Percentiles rank a stretch among this genome's conserved stretches.
Evolutionary conservation across 2,113 vertebrate genomes (phyloP).

Genomic region (Silurus glanis): DNA sequence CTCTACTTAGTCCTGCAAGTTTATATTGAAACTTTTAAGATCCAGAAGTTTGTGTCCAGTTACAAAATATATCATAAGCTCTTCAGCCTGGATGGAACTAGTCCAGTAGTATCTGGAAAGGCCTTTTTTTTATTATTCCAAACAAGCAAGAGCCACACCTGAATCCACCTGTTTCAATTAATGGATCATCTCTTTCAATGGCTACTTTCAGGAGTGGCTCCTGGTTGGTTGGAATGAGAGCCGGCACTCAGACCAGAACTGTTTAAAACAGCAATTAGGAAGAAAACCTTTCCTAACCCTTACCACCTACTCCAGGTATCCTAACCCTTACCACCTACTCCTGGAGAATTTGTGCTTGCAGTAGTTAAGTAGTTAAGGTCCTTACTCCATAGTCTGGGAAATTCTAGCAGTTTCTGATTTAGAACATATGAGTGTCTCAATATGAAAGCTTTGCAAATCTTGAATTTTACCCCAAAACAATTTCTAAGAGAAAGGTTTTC

Average conservation of each 20-base stretch:
- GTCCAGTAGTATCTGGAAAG: no score
- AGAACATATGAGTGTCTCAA: not conserved
- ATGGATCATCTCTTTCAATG: no score
- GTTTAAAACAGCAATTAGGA: no score
- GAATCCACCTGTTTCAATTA: no score
- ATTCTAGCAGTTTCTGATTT: not conserved
- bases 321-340: not conserved
- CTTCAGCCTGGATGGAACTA: not conserved
- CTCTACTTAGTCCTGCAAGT: no score
- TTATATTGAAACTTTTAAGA: not conserved
- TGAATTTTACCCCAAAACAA: not conserved
- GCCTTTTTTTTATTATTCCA: no score
- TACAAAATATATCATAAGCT: not conserved
- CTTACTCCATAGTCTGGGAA: not conserved
- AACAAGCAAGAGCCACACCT: no score
- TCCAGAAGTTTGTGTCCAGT: not conserved
- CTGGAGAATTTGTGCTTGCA: not conserved
- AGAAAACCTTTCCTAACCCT: no score
- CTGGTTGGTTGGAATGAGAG: no score
- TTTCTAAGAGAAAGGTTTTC: slow-evolving; percentile 14
- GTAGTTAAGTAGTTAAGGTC: not conserved
- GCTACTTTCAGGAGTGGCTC: no score
- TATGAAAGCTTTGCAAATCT: not conserved
- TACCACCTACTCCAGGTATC: not conserved
- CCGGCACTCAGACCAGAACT: no score